These are phyloP conservation scores for Entelurus aequoreus DNA, from an alignment of 2,113 vertebrate species.

Conservation along the genomic window DNA sequence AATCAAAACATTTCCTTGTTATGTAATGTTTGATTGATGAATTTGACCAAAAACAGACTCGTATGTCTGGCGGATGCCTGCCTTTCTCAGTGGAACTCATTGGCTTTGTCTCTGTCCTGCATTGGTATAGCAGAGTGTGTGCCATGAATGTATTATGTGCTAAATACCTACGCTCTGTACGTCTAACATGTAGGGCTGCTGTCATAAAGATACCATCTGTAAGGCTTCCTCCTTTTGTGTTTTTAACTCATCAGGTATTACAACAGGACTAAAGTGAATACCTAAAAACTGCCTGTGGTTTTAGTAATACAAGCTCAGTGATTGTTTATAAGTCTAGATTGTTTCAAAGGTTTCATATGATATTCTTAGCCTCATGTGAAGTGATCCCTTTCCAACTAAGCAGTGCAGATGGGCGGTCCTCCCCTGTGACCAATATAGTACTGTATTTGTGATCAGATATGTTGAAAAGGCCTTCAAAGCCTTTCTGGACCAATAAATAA, in stretches of 20 bases:
- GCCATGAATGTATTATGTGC: slow-evolving; percentile 23
- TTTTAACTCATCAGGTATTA: background rate
- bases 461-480: slow-evolving; percentile 21
- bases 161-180: slow-evolving; percentile 43
- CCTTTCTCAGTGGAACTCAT: background rate
- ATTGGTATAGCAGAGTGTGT: slow-evolving; percentile 22
- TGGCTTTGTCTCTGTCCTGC: slow-evolving; percentile 5
- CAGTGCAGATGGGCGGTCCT: background rate
- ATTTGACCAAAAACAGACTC: background rate
- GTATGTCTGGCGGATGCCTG: background rate
- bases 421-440: slow-evolving; percentile 26
- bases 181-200: slow-evolving; percentile 19
- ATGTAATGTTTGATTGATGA: slow-evolving; percentile 13
- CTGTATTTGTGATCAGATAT: slow-evolving; percentile 39
- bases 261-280: no score
- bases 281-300: no score
- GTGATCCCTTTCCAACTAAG: background rate
- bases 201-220: background rate
- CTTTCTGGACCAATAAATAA: slow-evolving; percentile 46
- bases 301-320: no score
- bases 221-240: background rate
- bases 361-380: background rate
- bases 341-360: no score
- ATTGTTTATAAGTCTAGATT: no score
- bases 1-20: slow-evolving; percentile 35